Percentiles rank a stretch among this genome's conserved stretches.
phyloP scores from a whole-genome alignment of 2,797 vertebrate genomes.

The Diceros bicornis region DNA sequence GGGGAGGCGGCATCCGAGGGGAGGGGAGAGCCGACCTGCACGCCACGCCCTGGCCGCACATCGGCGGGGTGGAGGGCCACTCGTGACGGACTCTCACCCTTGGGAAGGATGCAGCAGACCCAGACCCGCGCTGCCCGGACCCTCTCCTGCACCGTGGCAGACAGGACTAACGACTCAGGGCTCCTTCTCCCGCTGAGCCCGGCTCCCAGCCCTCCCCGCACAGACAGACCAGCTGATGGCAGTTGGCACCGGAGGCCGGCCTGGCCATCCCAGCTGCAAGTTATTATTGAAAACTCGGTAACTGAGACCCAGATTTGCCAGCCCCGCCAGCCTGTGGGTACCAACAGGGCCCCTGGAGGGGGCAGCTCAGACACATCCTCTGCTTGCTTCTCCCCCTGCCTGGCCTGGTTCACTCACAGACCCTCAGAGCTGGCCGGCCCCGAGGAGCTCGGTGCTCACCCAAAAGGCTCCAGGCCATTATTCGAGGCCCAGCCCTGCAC shows the following conservation, averaged over 20 bases:
- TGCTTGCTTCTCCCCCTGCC: rapidly evolving
- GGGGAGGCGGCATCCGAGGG: rapidly evolving
- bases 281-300: neutral
- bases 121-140: rapidly evolving
- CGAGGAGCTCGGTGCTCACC: rapidly evolving
- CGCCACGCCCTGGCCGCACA: rapidly evolving
- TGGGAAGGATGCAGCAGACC: no score
- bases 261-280: neutral
- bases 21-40: rapidly evolving
- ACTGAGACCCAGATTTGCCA: rapidly evolving
- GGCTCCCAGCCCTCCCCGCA: neutral
- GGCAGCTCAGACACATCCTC: rapidly evolving
- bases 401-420: neutral
- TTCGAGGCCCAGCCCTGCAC: rapidly evolving
- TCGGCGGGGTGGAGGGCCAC: neutral
- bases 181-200: neutral
- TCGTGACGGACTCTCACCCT: neutral
- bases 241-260: rapidly evolving
- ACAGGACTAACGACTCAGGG: neutral
- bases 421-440: neutral
- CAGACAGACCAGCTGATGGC: neutral
- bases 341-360: rapidly evolving
- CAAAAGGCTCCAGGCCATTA: rapidly evolving
- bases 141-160: neutral
- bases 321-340: neutral